These are phyloP conservation scores for Chelidonichthys spinosus DNA, from an alignment of 2,797 vertebrate genomes.

Conservation along the genomic window DNA sequence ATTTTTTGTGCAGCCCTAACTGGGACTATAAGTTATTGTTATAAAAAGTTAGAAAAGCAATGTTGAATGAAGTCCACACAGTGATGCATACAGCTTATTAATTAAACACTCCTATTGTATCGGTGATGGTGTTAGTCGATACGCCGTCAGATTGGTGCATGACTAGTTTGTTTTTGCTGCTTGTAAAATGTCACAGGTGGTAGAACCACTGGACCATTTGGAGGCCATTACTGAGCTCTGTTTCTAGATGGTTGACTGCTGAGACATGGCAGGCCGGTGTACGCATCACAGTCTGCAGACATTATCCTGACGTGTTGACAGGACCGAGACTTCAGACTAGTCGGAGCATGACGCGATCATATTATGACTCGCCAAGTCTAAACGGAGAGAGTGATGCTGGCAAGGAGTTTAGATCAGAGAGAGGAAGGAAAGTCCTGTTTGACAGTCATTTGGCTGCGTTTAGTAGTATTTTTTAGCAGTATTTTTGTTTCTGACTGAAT, in stretches of 20 bases:
- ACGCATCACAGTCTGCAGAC: conserved; percentile 22
- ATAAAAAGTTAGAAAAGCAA: too few relatives aligned
- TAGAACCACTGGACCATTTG: background rate
- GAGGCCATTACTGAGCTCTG: conserved; percentile 13
- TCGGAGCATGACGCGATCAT: conserved; percentile 23
- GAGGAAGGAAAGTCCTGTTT: conserved; percentile 12
- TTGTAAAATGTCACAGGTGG: conserved; percentile 10
- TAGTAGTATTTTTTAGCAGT: conserved; percentile 6
- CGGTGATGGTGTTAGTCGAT: too few relatives aligned
- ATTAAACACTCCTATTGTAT: too few relatives aligned
- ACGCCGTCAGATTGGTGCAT: background rate
- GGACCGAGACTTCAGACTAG: conserved; percentile 32
- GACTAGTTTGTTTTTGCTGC: conserved; percentile 8
- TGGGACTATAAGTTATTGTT: too few relatives aligned
- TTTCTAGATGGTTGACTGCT: background rate
- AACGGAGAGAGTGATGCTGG: conserved; percentile 29
- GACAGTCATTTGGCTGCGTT: conserved; percentile 9
- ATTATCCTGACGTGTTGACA: conserved; percentile 48
- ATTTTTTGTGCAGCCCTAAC: too few relatives aligned
- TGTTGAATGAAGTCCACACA: too few relatives aligned
- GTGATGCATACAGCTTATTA: too few relatives aligned
- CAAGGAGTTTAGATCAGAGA: conserved; percentile 12
- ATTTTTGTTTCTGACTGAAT: background rate
- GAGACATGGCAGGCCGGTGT: background rate
- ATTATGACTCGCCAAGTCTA: conserved; percentile 11